Evolutionary conservation across 2,888 invertebrate species (phyloP).

Genomic region (Mythimna ferrago): DNA sequence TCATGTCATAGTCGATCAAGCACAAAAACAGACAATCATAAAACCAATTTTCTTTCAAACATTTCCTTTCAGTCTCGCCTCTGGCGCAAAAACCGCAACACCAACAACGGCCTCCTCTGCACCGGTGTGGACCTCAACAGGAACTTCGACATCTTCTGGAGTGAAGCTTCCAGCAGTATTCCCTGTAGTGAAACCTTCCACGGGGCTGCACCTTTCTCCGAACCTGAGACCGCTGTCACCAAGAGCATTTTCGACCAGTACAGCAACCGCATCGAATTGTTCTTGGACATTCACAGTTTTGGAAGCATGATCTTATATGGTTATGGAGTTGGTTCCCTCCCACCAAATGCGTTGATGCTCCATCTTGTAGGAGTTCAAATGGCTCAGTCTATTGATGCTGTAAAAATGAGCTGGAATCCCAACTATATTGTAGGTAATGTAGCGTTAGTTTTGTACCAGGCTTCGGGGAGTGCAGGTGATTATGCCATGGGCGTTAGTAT

Average conservation of each 20-base stretch:
- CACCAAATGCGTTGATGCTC: slow-evolving; percentile 82
- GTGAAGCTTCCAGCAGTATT: slow-evolving; percentile 80
- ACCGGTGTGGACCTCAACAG: slow-evolving; percentile 93
- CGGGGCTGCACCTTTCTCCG: slow-evolving; percentile 91
- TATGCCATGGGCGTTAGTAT: slow-evolving; percentile 89
- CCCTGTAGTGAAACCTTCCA: slow-evolving; percentile 92
- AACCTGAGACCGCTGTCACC: slow-evolving; percentile 91
- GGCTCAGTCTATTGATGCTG: slow-evolving; percentile 80
- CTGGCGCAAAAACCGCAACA: slow-evolving; percentile 92
- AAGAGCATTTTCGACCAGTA: slow-evolving; percentile 89
- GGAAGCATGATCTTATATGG: slow-evolving; percentile 90
- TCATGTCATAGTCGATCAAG: too few relatives aligned
- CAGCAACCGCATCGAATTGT: slow-evolving; percentile 89
- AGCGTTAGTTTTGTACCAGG: slow-evolving; percentile 87
- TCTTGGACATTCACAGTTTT: slow-evolving; percentile 93
- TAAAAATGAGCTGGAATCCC: slow-evolving; percentile 78
- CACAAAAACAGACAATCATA: too few relatives aligned
- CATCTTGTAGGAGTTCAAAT: slow-evolving; percentile 77
- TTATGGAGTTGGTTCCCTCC: slow-evolving; percentile 78
- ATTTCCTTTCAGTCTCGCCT: slow-evolving; percentile 85
- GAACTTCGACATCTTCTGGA: slow-evolving; percentile 93
- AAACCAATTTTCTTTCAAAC: background rate
- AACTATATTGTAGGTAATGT: slow-evolving; percentile 88
- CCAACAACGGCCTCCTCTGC: slow-evolving; percentile 81
- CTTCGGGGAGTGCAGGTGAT: slow-evolving; percentile 92